Conservation (phyloP, 2,797 vertebrate genomes). For the Melanotaenia pygmaea region DNA sequence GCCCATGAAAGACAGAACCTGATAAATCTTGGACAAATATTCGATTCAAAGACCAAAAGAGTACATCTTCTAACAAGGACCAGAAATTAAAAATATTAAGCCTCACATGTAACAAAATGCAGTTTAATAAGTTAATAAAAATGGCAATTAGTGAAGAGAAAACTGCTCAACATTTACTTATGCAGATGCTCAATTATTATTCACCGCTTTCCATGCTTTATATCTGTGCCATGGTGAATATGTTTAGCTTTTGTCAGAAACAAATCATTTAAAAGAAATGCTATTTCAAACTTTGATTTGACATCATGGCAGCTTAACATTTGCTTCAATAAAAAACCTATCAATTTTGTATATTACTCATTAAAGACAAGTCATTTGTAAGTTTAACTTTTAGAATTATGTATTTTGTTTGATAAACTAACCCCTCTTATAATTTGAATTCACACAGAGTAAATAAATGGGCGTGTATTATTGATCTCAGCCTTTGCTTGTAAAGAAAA, state of each 20-base stretch:
- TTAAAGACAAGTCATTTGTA: neutral
- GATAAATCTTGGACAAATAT: constrained; percentile 2
- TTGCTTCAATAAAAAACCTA: neutral
- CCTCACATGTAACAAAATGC: no score
- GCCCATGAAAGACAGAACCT: constrained; percentile 12
- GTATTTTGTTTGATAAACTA: neutral
- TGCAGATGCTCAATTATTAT: neutral
- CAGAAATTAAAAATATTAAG: no score
- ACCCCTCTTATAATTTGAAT: no score
- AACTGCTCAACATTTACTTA: neutral
- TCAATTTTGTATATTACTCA: neutral
- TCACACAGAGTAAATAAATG: neutral
- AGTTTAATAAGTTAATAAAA: neutral
- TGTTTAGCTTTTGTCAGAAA: neutral
- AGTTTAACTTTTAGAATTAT: neutral
- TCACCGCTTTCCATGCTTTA: neutral
- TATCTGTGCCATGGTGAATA: neutral
- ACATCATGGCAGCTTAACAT: neutral
- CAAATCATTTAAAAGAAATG: no score
- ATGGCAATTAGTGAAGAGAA: neutral
- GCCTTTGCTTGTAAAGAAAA: neutral
- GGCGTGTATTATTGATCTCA: neutral
- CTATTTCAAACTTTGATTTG: neutral
- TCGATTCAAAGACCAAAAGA: no score
- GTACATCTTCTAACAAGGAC: no score